A percentile compares a stretch with the other conserved stretches of the same genome.
Evolutionary conservation across 2,888 invertebrate species (phyloP).

Genomic region (Alsophila aescularia): DNA sequence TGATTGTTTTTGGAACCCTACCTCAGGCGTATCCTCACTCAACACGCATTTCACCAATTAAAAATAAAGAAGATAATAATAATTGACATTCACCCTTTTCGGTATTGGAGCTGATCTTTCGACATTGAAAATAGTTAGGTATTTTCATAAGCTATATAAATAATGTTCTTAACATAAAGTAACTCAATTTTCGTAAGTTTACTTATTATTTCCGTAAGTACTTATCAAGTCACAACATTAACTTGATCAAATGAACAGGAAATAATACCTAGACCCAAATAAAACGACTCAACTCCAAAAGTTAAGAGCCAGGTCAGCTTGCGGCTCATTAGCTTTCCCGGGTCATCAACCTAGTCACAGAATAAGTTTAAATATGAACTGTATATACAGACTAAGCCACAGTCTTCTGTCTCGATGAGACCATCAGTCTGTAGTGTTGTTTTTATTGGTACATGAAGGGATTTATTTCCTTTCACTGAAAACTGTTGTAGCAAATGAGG

Average conservation of each 20-base stretch:
- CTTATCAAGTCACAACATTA: too few species aligned
- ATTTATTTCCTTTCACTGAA: conserved; percentile 24
- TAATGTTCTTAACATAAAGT: too few species aligned
- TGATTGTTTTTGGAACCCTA: too few species aligned
- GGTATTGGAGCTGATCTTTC: too few species aligned
- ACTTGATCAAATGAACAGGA: neutral
- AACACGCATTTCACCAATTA: too few species aligned
- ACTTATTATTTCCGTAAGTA: too few species aligned
- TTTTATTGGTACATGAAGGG: conserved; percentile 23
- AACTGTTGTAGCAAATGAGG: conserved; percentile 16
- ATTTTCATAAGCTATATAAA: too few species aligned
- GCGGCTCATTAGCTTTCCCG: conserved; percentile 32
- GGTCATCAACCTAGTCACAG: conserved; percentile 34
- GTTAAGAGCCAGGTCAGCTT: conserved; percentile 28
- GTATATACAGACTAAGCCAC: neutral
- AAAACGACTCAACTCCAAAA: conserved; percentile 7
- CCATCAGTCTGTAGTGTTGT: conserved; percentile 25
- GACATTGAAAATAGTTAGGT: too few species aligned
- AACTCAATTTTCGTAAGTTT: too few species aligned
- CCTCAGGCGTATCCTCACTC: too few species aligned
- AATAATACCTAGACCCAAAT: neutral
- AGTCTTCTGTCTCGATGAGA: conserved; percentile 25
- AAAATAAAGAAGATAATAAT: too few species aligned
- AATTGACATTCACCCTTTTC: too few species aligned
- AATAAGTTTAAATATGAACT: conserved; percentile 14